Conservation (phyloP, 2,797 vertebrate species). For the Cyclopterus lumpus region DNA sequence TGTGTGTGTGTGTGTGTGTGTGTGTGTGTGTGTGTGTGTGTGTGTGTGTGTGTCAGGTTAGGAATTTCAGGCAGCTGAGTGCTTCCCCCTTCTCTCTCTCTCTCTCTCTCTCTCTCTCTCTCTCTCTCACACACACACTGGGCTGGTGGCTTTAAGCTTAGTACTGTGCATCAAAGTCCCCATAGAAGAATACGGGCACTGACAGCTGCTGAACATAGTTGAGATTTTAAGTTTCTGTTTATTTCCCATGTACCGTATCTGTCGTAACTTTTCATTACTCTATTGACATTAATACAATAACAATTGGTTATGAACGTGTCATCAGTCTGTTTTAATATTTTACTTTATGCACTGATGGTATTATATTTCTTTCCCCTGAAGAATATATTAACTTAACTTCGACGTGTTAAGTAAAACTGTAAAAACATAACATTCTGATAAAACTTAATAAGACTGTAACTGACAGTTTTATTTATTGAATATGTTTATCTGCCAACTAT, state of each 20-base stretch:
- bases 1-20: constrained; percentile 5
- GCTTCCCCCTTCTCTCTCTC: background rate
- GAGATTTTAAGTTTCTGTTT: background rate
- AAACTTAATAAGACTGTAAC: background rate
- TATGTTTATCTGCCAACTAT: background rate
- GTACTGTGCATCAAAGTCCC: constrained; percentile 49
- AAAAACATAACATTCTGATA: background rate
- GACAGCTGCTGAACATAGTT: constrained; percentile 33
- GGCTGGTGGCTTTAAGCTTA: constrained; percentile 50
- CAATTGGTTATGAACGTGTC: background rate
- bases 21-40: constrained; percentile 1
- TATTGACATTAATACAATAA: background rate
- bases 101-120: too few relatives aligned
- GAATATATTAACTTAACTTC: background rate
- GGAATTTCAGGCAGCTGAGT: constrained; percentile 71
- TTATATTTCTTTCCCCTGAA: too few relatives aligned
- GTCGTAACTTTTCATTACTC: background rate
- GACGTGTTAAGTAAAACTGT: background rate
- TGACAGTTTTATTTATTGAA: background rate
- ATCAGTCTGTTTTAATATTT: background rate
- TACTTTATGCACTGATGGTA: background rate
- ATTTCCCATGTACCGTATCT: background rate
- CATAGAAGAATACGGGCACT: background rate
- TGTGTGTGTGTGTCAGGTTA: constrained; percentile 57
- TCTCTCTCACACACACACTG: background rate